Evolutionary conservation across 1,140 invertebrate species (phyloP).

Genomic region (Nymphalis io): DNA sequence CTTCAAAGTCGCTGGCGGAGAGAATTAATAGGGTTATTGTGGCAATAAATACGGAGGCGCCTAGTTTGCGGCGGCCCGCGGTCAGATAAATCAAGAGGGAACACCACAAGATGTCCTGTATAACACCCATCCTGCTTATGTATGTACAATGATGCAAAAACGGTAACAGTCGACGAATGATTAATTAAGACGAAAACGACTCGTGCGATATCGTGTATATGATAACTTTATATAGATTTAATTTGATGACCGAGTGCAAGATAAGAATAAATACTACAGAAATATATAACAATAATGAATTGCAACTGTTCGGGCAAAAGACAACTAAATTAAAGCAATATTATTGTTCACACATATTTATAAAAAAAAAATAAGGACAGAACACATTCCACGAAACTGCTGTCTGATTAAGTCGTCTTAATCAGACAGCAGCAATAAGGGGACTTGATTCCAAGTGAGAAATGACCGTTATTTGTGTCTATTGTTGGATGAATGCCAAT

Average conservation of each 20-base stretch:
- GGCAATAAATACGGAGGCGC: slow-evolving; percentile 76
- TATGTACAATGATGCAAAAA: slow-evolving; percentile 28
- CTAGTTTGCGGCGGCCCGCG: slow-evolving; percentile 67
- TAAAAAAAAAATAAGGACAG: background rate
- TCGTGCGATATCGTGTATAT: background rate
- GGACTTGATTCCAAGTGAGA: slow-evolving; percentile 23
- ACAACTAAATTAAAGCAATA: too few relatives aligned
- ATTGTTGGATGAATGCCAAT: slow-evolving; percentile 23
- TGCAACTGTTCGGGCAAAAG: too few relatives aligned
- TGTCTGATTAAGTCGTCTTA: slow-evolving; percentile 26
- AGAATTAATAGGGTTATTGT: slow-evolving; percentile 78
- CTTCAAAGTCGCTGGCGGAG: slow-evolving; percentile 57
- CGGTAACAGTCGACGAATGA: slow-evolving; percentile 5
- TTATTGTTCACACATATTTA: background rate
- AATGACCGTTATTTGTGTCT: slow-evolving; percentile 23
- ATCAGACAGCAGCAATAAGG: too few relatives aligned
- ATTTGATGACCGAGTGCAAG: background rate
- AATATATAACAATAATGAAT: too few relatives aligned
- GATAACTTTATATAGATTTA: background rate
- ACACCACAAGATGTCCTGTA: slow-evolving; percentile 69
- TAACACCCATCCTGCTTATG: slow-evolving; percentile 41
- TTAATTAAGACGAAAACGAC: slow-evolving; percentile 21
- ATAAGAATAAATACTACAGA: background rate
- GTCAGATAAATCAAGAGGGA: slow-evolving; percentile 74
- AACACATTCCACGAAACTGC: slow-evolving; percentile 2